Conservation (phyloP, 2,113 vertebrate species). For the Elgaria multicarinata region DNA sequence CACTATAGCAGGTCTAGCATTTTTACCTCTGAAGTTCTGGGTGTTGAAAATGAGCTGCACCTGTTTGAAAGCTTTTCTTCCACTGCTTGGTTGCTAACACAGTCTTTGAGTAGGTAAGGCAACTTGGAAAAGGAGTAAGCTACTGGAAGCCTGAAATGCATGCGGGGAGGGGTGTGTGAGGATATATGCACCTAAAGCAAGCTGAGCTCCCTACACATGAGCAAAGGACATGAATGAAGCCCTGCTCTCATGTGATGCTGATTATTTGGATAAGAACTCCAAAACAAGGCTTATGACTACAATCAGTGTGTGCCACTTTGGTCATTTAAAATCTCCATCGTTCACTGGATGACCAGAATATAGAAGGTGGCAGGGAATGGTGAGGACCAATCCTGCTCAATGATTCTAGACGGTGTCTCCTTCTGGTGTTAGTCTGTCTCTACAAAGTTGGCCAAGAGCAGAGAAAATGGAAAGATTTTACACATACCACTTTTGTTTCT, state of each 20-base stretch:
- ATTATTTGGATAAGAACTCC: too few relatives aligned
- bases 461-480: neutral
- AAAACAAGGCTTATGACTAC: neutral
- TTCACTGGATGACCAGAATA: neutral
- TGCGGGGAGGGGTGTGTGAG: neutral
- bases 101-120: too few relatives aligned
- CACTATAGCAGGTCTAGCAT: too few relatives aligned
- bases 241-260: too few relatives aligned
- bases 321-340: neutral
- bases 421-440: too few relatives aligned
- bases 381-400: neutral
- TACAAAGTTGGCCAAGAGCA: neutral
- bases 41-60: too few relatives aligned
- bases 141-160: neutral
- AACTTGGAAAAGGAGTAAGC: too few relatives aligned
- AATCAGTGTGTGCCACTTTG: neutral
- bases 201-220: neutral
- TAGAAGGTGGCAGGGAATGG: neutral
- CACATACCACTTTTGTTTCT: neutral
- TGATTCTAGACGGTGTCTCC: neutral
- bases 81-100: too few relatives aligned
- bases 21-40: too few relatives aligned
- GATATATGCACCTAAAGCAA: neutral
- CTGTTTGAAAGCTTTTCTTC: too few relatives aligned
- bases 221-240: neutral